These are phyloP conservation scores for Sinonovacula constricta DNA, from an alignment of 1,140 invertebrate species.

Conservation along the genomic window DNA sequence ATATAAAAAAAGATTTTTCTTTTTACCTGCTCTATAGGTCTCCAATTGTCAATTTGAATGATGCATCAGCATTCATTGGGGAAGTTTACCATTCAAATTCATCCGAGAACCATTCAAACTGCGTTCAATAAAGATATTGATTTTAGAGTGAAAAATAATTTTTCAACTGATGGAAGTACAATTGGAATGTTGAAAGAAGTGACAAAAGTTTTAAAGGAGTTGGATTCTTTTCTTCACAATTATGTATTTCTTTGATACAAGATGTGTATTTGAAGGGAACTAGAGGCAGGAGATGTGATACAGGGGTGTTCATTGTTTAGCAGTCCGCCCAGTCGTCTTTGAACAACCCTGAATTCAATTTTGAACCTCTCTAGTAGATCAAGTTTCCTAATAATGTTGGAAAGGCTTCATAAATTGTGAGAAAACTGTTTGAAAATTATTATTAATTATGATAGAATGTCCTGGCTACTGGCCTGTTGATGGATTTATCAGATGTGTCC, in stretches of 20 bases:
- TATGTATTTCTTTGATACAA: conserved; percentile 32
- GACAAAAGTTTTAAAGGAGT: conserved; percentile 46
- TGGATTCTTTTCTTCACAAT: conserved; percentile 17
- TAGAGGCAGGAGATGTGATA: conserved; percentile 28
- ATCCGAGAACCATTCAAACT: conserved; percentile 3
- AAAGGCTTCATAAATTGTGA: conserved; percentile 30
- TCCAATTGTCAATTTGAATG: not conserved
- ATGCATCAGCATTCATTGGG: not conserved
- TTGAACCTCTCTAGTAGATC: conserved; percentile 31
- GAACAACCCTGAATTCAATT: conserved; percentile 7
- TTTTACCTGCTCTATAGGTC: not conserved
- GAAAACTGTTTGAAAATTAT: conserved; percentile 1
- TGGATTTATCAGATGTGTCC: too few relatives aligned
- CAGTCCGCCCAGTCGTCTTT: conserved; percentile 41
- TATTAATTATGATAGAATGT: not conserved
- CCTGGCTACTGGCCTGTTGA: too few relatives aligned
- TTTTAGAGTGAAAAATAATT: conserved; percentile 25
- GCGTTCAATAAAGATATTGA: conserved; percentile 43
- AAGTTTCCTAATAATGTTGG: conserved; percentile 28
- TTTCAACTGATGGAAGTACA: conserved; percentile 38
- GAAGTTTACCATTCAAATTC: too few relatives aligned
- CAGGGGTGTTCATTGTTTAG: conserved; percentile 19
- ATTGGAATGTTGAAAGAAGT: not conserved
- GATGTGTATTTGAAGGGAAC: conserved; percentile 35
- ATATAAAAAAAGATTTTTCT: not conserved